Evolutionary conservation across 2,113 vertebrate species (phyloP), one percentile per base, ranked within the genome.

Genomic region (Grammomys surdaster): DNA sequence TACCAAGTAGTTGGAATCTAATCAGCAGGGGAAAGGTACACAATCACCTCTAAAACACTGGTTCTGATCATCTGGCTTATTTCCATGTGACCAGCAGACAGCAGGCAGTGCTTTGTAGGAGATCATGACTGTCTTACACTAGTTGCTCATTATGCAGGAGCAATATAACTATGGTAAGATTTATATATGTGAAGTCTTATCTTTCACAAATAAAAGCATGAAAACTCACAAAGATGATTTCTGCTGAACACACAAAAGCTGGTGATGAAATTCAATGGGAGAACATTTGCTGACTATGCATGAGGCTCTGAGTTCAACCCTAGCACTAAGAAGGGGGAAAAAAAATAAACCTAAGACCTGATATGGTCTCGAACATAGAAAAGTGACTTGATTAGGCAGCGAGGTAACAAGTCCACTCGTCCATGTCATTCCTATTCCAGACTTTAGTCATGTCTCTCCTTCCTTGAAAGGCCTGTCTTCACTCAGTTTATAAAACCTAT

Each of bases 201-300:
- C 48, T 88, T 94, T 91, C 46, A 93, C 69, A 90, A 81, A 51
- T 89, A 36, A 96, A 97, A 91, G 22, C 56, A 46, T 51, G 40
- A 22, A 89, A 88, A n/a, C 14, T 75, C 54, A 88, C 43, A 82
- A 43, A 72, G 48, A 70, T 33, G 56, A 36, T 87, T 87, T 78
- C 48, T 94, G 54, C 8, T 91, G 69, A 14, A 91, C 81, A 75
- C 43, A 67, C 33, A 48, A 96, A 84, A 56, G n/a, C n/a, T 60
- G 19, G 11, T 40, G 16, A 13, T 70, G 7, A 24, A 24, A 65
- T 16, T 63, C 69, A 85, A 22, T 20, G 54, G 6, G 36, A 84
- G 54, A 85, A 22, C 14, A 33, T 72, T 51, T 73, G 31, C 13
- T 54, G 17, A 58, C 8, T 14, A 36, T 36, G 54, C 24, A 28